Base-by-base conservation (phyloP, 2,113 vertebrate species). In the Cettia cetti region DNA sequence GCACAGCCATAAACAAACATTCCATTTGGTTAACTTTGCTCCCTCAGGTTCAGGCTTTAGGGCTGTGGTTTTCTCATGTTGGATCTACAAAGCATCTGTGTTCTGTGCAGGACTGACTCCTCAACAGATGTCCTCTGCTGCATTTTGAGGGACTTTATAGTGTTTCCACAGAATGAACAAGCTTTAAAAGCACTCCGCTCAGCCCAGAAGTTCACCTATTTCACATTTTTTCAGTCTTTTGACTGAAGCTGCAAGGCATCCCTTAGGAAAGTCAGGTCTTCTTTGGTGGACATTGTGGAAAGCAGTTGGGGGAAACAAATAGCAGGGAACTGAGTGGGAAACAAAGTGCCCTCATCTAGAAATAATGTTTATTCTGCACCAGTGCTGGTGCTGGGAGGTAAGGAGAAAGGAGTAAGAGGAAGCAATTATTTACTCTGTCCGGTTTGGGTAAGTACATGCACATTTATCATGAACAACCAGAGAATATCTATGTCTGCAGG, bases 21-120 rank as follows among this genome's bases (percentile, higher is more conserved):
- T 97, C 93, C 86, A 90, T 87, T 85, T 9, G 15, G 83, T 77
- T 93, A 97, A 96, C 64, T 94, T 92, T 88, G 82, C 70, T 82
- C 63, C 40, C 28, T 75, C 64, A 84, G 72, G 92, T 94, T 95
- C 88, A 86, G 57, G 27, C 75, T 65, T 86, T 61, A 84, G 40
- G 12, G 53, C 86, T 89, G 40, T 37, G 50, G 8, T 81, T 82
- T 92, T 91, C 65, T 83, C 57, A 52, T 15, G 22, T 28, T 93
- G 77, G 39, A 83, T 68, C 71, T 69, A 52, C 19, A 44, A 77
- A 92, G 63, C 76, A 65, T 89, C 82, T 75, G 64, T 31, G 47
- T 33, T 39, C 57, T 52, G 0, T 15, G 21, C 33, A 74, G 66
- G 35, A 76, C 20, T 45, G 42, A 68, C 23, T 86, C 57, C 39